phyloP scores from a whole-genome alignment of 1,140 invertebrate genomes.

The Stegodyphus mimosarum region DNA sequence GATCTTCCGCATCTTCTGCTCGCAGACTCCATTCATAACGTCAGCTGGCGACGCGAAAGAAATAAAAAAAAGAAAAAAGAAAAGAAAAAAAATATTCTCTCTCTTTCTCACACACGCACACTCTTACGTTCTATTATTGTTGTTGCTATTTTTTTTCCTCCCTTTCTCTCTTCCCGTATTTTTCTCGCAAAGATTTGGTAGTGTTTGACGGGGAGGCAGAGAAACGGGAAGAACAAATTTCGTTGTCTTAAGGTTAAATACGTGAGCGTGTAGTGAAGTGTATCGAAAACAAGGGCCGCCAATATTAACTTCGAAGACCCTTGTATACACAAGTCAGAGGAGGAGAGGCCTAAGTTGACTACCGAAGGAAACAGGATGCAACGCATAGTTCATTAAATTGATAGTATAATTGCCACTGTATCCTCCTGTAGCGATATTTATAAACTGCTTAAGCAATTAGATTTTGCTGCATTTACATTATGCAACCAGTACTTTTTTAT shows the following conservation, averaged over 20 bases:
- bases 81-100: constrained; percentile 5
- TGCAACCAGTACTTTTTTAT: too few species aligned
- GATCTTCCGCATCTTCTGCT: constrained; percentile 50
- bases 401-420: too few species aligned
- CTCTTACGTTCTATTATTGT: constrained; percentile 25
- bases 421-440: too few species aligned
- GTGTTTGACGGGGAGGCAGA: neutral
- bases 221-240: constrained; percentile 32
- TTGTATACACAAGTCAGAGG: constrained; percentile 4
- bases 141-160: constrained; percentile 22
- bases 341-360: constrained; percentile 11
- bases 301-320: constrained; percentile 52
- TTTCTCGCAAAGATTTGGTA: constrained; percentile 52
- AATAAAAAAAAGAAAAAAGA: neutral
- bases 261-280: constrained; percentile 56
- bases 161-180: constrained; percentile 30
- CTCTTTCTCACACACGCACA: neutral
- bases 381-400: too few species aligned
- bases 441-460: too few species aligned
- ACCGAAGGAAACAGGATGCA: too few species aligned
- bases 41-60: constrained; percentile 49
- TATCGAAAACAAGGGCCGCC: constrained; percentile 54
- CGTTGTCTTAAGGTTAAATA: constrained; percentile 57
- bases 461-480: too few species aligned
- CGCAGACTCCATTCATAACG: constrained; percentile 55